Percentiles rank a stretch among this genome's conserved stretches.
phyloP scores from a whole-genome alignment of 2,113 vertebrate species.

The Mohoua ochrocephala region DNA sequence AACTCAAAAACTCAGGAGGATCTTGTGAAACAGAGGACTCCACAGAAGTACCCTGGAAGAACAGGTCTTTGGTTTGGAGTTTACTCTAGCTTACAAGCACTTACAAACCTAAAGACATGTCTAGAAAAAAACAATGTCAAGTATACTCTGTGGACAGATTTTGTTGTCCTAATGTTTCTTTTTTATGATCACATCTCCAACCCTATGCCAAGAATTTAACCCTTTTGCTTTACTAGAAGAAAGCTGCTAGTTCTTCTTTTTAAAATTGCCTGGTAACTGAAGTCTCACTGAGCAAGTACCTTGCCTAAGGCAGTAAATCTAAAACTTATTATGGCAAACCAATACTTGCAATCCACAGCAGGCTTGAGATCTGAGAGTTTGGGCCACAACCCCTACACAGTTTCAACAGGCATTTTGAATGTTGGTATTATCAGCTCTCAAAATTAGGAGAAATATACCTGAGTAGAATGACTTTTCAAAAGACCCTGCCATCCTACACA shows the following conservation, averaged over 20 bases:
- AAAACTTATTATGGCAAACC: not conserved
- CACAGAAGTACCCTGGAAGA: not conserved
- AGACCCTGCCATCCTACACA: not conserved
- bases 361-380: not conserved
- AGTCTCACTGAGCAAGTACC: not conserved
- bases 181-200: not conserved
- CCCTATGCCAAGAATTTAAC: not conserved
- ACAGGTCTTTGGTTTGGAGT: not conserved
- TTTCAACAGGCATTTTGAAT: not conserved
- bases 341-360: not conserved
- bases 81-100: not conserved
- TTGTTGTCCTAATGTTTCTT: not conserved
- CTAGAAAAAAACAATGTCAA: not conserved
- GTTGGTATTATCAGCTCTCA: not conserved
- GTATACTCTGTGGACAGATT: not conserved
- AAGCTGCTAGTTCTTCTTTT: not conserved
- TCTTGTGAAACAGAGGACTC: not conserved
- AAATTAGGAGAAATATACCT: not conserved
- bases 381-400: not conserved
- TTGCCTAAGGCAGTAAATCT: not conserved
- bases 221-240: not conserved
- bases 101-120: not conserved
- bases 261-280: not conserved
- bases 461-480: not conserved
- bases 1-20: not conserved